Evolutionary conservation across 2,113 vertebrate species (phyloP).

Genomic region (Tetrax tetrax): DNA sequence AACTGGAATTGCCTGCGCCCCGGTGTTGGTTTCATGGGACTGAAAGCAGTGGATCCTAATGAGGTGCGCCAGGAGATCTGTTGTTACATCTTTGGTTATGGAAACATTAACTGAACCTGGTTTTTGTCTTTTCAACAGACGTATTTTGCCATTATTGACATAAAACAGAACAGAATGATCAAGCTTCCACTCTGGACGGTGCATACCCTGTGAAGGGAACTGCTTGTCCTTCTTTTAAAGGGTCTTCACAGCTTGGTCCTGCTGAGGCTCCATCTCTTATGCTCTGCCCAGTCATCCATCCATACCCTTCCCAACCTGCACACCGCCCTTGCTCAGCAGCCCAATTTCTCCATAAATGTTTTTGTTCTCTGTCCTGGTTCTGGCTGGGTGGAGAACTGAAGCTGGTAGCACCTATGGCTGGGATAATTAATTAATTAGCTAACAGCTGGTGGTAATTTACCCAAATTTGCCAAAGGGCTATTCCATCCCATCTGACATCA

Average conservation of each 20-base stretch:
- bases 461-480: too few species aligned
- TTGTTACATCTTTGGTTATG: background rate
- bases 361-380: too few species aligned
- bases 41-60: background rate
- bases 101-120: background rate
- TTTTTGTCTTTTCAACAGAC: background rate
- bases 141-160: background rate
- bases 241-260: background rate
- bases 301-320: fast-evolving
- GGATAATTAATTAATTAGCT: too few species aligned
- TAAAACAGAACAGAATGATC: background rate
- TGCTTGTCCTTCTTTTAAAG: background rate
- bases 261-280: background rate
- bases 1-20: background rate
- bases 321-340: background rate
- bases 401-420: too few species aligned
- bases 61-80: background rate
- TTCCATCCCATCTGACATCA: too few species aligned
- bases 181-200: background rate
- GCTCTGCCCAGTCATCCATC: background rate
- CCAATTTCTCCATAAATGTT: background rate
- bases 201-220: background rate
- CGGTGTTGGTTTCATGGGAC: background rate
- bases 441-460: too few species aligned
- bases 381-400: too few species aligned